Evolutionary conservation across 2,888 invertebrate genomes (phyloP), one percentile per base, ranked within the genome.

Genomic region (Willowsia nigromaculata): DNA sequence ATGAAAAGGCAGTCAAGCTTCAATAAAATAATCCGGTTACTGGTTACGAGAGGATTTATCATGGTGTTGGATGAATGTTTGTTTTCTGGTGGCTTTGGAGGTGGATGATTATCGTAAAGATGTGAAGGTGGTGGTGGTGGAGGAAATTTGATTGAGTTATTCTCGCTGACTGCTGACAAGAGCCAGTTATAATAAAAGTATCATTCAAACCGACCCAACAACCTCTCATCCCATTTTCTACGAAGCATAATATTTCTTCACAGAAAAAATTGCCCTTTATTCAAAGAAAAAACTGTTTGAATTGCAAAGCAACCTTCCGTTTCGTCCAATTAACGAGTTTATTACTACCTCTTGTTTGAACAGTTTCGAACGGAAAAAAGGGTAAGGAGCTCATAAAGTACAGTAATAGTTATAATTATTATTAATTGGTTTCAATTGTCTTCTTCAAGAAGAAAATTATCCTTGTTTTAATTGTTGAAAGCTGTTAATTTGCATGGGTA

Each of bases 81-180:
- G 33, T 65, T 65, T 33, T 15, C 33, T 33, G 65, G 43, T 74
- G 43, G 6, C 27, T 43, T 22, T 25, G 40, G 40, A 22, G 71
- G 71, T 43, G 43, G 25, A 22, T 68, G 7, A 68, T 40, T 40
- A 68, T 65, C 15, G 18, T 18, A 37, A 5, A 40, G 71, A 43
- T 25, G 43, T 4, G 15, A 47, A 68, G 47, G 2, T 9, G 47
- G 9, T 9, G 65, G 30, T 47, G 25, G 71, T 43, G 71, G 71
- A 74, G 43, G 71, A 74, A 74, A 74, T 40, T 74, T 74, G 71
- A 47, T 74, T 74, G 71, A 74, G 43, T 74, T 74, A 74, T 74
- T 74, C 71, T 74, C 43, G 71, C n/a, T 22, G 71, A 74, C 71
- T 74, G 71, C 43, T 74, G 71, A 74, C 71, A 74, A n/a, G 27